Percentiles rank a stretch among this genome's conserved stretches.
These are phyloP conservation scores for Crotalus viridis DNA, from an alignment of 2,113 vertebrate genomes.

Conservation along the genomic window DNA sequence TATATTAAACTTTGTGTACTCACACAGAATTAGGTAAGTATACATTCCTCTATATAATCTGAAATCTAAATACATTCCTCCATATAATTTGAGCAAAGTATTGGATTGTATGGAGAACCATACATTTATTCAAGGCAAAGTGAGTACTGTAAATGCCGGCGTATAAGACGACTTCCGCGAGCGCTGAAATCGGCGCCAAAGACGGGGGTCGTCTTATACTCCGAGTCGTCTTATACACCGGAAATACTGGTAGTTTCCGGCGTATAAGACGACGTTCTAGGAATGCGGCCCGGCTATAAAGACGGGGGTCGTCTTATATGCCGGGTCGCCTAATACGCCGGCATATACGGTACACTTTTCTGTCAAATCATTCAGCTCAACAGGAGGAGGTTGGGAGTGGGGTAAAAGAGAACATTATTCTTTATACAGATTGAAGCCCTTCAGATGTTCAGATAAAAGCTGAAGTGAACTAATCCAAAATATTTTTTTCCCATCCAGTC, in stretches of 20 bases:
- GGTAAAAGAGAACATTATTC: neutral
- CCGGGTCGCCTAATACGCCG: too few relatives aligned
- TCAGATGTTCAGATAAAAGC: neutral
- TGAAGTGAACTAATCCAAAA: neutral
- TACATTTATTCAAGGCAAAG: neutral
- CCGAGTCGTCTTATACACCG: too few relatives aligned
- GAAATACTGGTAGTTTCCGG: too few relatives aligned
- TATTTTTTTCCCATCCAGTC: neutral
- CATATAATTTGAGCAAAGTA: neutral
- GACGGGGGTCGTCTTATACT: too few relatives aligned
- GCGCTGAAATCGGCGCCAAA: too few relatives aligned
- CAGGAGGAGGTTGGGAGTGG: neutral
- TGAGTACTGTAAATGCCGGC: neutral
- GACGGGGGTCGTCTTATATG: too few relatives aligned
- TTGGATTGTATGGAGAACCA: neutral
- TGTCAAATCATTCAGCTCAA: neutral
- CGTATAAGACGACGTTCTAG: too few relatives aligned
- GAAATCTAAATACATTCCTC: neutral
- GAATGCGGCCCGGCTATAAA: too few relatives aligned
- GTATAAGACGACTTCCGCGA: too few relatives aligned
- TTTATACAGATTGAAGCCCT: neutral
- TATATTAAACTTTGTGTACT: neutral
- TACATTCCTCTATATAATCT: neutral
- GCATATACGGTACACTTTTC: neutral
- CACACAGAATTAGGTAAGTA: neutral